phyloP scores from a whole-genome alignment of 2,113 vertebrate species.

The Asarcornis scutulata region DNA sequence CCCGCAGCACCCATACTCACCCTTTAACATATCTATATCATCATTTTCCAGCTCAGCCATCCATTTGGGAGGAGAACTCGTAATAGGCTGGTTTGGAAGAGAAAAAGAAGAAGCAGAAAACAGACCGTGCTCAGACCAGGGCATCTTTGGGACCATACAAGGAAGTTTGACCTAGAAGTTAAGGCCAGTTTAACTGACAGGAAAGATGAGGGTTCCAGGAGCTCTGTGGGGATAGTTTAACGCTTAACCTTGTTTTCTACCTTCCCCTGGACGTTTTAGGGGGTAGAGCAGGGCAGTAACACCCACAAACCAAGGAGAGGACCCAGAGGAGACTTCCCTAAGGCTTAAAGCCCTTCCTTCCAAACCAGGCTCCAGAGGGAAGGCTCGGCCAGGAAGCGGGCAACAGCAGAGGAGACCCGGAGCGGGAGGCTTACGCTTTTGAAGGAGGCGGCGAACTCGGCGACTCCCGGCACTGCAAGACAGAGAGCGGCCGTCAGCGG shows the following conservation, averaged over 20 bases:
- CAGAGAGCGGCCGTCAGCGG: neutral
- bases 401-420: too few species aligned
- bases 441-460: slow-evolving; percentile 97
- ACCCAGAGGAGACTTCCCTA: fast-evolving
- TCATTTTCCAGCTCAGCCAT: slow-evolving; percentile 98
- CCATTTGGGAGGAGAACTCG: slow-evolving; percentile 95
- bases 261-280: neutral
- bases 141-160: neutral
- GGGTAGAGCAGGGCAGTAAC: neutral
- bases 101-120: neutral
- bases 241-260: neutral
- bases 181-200: neutral
- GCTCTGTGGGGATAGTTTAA: neutral
- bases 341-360: neutral
- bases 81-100: slow-evolving; percentile 85
- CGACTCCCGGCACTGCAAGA: slow-evolving; percentile 93
- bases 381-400: too few species aligned
- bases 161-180: fast-evolving
- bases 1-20: slow-evolving; percentile 68
- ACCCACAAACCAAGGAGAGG: too few species aligned
- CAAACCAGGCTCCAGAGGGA: neutral
- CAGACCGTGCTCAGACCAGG: neutral
- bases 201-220: neutral
- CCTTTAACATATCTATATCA: slow-evolving; percentile 98
- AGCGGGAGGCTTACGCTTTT: slow-evolving; percentile 89